Base-by-base conservation (phyloP, 2,113 vertebrate genomes). In the Oryzias melastigma region DNA sequence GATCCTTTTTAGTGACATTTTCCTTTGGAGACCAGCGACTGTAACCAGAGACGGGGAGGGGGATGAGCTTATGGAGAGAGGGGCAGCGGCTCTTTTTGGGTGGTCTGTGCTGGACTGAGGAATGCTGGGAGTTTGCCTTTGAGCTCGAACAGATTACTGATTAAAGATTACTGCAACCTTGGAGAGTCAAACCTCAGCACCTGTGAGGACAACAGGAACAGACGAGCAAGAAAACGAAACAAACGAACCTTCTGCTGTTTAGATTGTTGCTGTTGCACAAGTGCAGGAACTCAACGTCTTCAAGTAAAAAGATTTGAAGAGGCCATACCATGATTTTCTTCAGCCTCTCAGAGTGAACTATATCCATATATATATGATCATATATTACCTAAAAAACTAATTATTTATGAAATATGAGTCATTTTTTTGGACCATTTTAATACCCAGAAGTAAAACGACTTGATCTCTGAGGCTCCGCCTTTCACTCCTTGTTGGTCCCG, bases 1-100 rank as follows among this genome's bases (percentile, higher is more conserved):
- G 88, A 85, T 87, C 78, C 65, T 82, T 83, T 82, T 77, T 82
- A 77, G 80, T 77, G 82, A 86, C 87, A 87, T 83, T 87, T 85
- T 85, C 75, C 57, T 76, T 79, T 71, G 50, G 71, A 77, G 75
- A 60, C 65, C 62, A 59, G 74, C 44, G 55, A 73, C 75, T 85
- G 89, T 85, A 89, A 91, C 73, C 50, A 7, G 77, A 91, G 83
- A 85, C 59, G 24, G 54, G 58, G 53, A 47, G 72, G 78, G 42
- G 64, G 62, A 72, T 46, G 72, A 27, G 52, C 40, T 15, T 18
- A 44, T 16, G 44, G 40, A 5, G 41, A 7, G 44, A 25, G 35
- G 25, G 57, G 67, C 12, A n/a, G 58, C 18, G 27, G 46, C 1
- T 77, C 66, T 78, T 80, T 82, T 82, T 91, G 88, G 85, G 88